Percentiles rank a stretch among this genome's conserved stretches.
These are phyloP conservation scores for Drosophila parthenogenetica DNA, from an alignment of 2,888 invertebrate genomes.

Conservation along the genomic window DNA sequence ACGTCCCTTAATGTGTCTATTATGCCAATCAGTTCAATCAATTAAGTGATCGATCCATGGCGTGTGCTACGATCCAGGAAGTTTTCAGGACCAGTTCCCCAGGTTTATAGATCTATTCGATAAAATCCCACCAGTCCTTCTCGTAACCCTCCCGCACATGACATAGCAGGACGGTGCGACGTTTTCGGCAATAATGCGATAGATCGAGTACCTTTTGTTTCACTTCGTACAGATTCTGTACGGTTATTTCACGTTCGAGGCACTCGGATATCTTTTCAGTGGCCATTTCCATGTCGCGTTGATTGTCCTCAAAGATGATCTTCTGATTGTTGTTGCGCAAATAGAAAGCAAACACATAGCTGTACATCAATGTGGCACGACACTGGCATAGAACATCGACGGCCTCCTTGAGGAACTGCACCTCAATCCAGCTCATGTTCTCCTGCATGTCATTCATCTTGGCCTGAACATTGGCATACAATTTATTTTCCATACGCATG, in stretches of 20 bases:
- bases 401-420: conserved; percentile 98
- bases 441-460: conserved; percentile 99
- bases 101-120: conserved; percentile 85
- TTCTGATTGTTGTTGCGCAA: conserved; percentile 99
- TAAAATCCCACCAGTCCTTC: conserved; percentile 98
- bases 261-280: conserved; percentile 99
- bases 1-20: not conserved
- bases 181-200: conserved; percentile 97
- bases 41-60: conserved; percentile 8
- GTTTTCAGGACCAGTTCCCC: not conserved
- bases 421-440: conserved; percentile 99
- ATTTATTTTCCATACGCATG: conserved; percentile 97
- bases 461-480: conserved; percentile 96
- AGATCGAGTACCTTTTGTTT: conserved; percentile 99
- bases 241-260: conserved; percentile 98
- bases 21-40: conserved; percentile 5
- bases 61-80: conserved; percentile 2
- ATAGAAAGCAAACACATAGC: conserved; percentile 99
- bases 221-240: conserved; percentile 97
- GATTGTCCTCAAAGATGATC: conserved; percentile 99
- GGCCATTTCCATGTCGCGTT: conserved; percentile 98
- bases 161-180: conserved; percentile 96
- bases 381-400: conserved; percentile 98
- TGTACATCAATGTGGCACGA: conserved; percentile 99
- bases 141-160: conserved; percentile 99